These are phyloP conservation scores for Metacarcinus magister DNA, from an alignment of 2,888 invertebrate genomes.

Conservation along the genomic window DNA sequence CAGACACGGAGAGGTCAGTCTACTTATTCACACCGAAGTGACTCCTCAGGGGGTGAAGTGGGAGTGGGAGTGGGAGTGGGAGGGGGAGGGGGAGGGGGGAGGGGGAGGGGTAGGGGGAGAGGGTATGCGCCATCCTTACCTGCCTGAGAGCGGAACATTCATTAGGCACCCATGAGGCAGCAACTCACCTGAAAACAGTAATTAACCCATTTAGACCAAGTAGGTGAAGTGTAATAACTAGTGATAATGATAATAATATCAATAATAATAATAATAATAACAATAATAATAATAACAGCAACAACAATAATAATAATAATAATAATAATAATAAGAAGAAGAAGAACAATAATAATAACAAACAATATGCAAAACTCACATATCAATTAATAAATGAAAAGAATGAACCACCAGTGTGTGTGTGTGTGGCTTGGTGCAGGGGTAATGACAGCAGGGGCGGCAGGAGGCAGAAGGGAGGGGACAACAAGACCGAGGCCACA, in stretches of 20 bases:
- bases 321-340: neutral
- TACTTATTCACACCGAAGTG: too few species aligned
- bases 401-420: too few species aligned
- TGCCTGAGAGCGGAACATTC: too few species aligned
- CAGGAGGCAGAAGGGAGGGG: neutral
- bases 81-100: neutral
- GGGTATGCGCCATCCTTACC: neutral
- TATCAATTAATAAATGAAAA: too few species aligned
- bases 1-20: neutral
- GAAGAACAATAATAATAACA: neutral
- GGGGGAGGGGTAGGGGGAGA: neutral
- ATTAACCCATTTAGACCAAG: neutral
- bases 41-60: too few species aligned
- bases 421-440: too few species aligned
- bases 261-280: neutral
- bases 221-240: neutral
- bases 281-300: neutral
- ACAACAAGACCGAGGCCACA: neutral
- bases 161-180: neutral
- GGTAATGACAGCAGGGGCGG: neutral
- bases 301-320: neutral
- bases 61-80: neutral
- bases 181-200: neutral
- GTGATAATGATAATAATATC: neutral
- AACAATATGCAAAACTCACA: too few species aligned